Percentiles rank a stretch among this genome's conserved stretches.
Conservation (phyloP, 2,797 vertebrate genomes). For the Pseudochaenichthys georgianus region DNA sequence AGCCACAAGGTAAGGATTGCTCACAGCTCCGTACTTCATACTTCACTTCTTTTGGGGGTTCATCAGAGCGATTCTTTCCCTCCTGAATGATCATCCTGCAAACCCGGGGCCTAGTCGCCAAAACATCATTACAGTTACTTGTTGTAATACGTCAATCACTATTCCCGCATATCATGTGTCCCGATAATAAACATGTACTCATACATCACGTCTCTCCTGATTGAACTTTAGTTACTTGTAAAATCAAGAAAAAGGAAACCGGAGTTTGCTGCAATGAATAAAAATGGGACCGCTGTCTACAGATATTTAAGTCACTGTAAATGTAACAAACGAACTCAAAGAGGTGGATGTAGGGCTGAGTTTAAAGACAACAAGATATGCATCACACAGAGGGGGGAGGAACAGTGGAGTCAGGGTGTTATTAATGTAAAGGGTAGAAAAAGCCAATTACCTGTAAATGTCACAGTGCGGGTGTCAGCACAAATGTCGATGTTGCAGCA, state of each 20-base stretch:
- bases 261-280: neutral
- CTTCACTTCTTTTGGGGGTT: no score
- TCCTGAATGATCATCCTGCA: no score
- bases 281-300: neutral
- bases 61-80: no score
- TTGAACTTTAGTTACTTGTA: neutral
- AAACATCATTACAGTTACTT: no score
- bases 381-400: neutral
- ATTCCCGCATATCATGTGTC: no score
- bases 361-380: neutral
- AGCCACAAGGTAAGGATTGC: no score
- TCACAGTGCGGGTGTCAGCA: constrained; percentile 49
- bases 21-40: no score
- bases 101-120: no score
- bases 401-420: neutral
- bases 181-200: no score
- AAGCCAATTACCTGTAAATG: constrained; percentile 63
- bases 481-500: constrained; percentile 50
- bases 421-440: constrained; percentile 23
- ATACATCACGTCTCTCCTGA: no score
- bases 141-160: no score
- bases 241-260: neutral
- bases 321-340: neutral
- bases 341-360: neutral
- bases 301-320: neutral